Conservation (phyloP, 2,113 vertebrate species). For the Leucopsar rothschildi region DNA sequence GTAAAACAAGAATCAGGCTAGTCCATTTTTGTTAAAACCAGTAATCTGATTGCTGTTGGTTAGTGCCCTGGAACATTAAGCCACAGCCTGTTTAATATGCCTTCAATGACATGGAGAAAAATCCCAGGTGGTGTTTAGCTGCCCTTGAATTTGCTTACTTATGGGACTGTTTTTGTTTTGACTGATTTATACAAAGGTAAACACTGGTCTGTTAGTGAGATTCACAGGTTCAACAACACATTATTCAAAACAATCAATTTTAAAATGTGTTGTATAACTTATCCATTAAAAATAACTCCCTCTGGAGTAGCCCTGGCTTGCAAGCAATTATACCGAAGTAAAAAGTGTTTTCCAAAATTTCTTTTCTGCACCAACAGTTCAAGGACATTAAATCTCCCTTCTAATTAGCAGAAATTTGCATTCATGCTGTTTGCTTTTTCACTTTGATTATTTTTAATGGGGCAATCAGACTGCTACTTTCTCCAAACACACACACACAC, state of each 20-base stretch:
- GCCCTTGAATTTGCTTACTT: conserved; percentile 13
- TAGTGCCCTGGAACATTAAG: not conserved
- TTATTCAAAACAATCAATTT: not conserved
- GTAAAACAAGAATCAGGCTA: not conserved
- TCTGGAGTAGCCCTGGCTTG: not conserved
- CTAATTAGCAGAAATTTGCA: not conserved
- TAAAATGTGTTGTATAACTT: not conserved
- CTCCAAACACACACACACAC: not conserved
- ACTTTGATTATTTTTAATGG: not conserved
- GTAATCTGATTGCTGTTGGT: not conserved
- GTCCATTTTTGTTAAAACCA: not conserved
- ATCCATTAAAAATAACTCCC: not conserved
- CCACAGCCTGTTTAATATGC: not conserved
- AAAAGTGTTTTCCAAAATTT: not conserved
- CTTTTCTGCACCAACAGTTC: not conserved
- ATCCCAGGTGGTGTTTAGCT: not conserved
- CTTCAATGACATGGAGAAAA: not conserved
- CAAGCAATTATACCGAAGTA: not conserved
- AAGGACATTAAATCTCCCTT: conserved; percentile 17
- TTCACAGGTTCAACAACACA: not conserved
- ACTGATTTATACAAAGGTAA: not conserved
- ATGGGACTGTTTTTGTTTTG: not conserved
- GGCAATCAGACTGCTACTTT: not conserved
- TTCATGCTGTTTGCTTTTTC: not conserved
- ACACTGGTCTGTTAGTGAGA: not conserved